Base-by-base conservation (phyloP, 2,797 vertebrate species). In the Coregonus suidteri region DNA sequence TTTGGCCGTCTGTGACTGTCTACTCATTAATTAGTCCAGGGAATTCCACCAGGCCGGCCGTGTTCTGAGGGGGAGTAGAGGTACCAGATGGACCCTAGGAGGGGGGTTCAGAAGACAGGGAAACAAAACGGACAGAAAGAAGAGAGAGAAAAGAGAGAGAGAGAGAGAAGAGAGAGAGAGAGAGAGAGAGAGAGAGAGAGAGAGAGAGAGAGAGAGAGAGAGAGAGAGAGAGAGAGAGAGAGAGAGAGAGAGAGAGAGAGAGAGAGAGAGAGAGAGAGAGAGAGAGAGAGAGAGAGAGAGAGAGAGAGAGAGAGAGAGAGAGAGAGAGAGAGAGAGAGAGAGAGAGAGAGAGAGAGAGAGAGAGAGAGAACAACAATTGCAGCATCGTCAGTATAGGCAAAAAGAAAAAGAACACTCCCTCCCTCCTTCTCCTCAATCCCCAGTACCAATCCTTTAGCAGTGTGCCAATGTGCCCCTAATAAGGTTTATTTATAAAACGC, bases 21-120 rank as follows among this genome's bases (percentile, higher is more conserved):
- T 93, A 83, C 92, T 94, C 90, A 90, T 92, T 95, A 95, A 95
- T 95, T 95, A 95, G 94, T 92, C 93, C 88, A 86, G 94, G 93
- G 94, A 94, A 94, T 94, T 94, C 93, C 89, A 91, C 82, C 84
- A 90, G 92, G 92, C 91, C 91, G 74, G 92, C 91, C 90, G 75
- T 82, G 85, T 93, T 94, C 90, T 91, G 89, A 82, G 86, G 89
- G 88, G 85, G 90, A 86, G 91, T 91, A 92, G 91, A 94, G 90
- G 90, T 93, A 94, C 90, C 95, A 95, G 95, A 95, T 95, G 95
- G 95, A 94, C 94, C 88, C 89, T 82, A 86, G 88, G 87, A 93
- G 91, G 93, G 92, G 91, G 87, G 89, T 87, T 88, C 76, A 86
- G 83, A 90, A 86, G 83, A 91, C 85, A 90, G 84, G 80, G 80